Base-by-base conservation (phyloP, 2,888 invertebrate genomes). In the Clepsis dumicolana region DNA sequence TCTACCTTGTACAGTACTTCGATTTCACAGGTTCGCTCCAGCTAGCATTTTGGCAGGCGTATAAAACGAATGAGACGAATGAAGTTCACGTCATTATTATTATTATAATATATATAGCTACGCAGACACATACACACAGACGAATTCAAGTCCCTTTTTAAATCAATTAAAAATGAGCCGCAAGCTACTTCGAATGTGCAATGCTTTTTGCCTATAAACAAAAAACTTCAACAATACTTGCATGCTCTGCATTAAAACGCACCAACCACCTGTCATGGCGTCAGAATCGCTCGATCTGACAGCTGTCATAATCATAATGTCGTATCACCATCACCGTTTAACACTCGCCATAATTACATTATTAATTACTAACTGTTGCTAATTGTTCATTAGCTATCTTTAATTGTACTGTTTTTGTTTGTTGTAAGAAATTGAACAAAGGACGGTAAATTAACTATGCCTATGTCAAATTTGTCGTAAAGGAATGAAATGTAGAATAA, bases 281-380 rank as follows among this genome's bases (percentile, higher is more conserved):
- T 29, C 24, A 29, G 25, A 79, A 81, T 79, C 79, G 71, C 66
- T 82, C 83, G 79, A 84, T 83, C 81, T 84, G 82, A 82, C 80
- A 75, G 74, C 72, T 72, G 54, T 69, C 77, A 80, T 82, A 44
- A 44, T 44, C 70, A 75, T 54, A 62, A 59, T 73, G 77, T 76
- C 80, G 63, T 64, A 57, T 52, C 76, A 71, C 74, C 75, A 80
- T 80, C 79, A 75, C 76, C 76, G 78, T 79, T 78, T 78, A 48
- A n/a, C 48, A 75, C 76, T 73, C 14, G 18, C 7, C 4, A 73
- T 81, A 82, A 82, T 75, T 80, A 77, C 44, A 73, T 64, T 72
- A 73, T 72, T 72, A 73, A 74, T 35, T 41, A 63, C 52, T 68
- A 65, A 54, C 27, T 61, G 53, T 35, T 10, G 16, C n/a, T 53